phyloP scores from a whole-genome alignment of 2,888 invertebrate species.

The Molorchus minor region DNA sequence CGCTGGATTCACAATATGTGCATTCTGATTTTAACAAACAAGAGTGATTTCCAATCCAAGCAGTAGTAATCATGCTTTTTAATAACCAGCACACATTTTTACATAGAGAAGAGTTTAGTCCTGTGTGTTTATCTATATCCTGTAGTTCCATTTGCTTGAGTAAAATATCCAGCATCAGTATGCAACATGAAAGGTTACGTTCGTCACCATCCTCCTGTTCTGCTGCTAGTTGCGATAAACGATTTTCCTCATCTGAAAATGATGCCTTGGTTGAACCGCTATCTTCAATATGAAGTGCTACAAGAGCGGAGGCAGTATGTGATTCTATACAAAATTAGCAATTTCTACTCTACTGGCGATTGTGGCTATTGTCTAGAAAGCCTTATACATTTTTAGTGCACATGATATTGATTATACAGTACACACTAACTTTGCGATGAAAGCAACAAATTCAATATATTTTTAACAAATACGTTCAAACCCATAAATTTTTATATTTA shows the following conservation, averaged over 20 bases:
- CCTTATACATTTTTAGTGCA: too few relatives aligned
- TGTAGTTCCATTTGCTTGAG: conserved; percentile 94
- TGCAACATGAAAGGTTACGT: conserved; percentile 91
- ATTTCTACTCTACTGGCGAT: conserved; percentile 32
- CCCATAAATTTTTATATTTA: too few relatives aligned
- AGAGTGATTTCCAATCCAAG: conserved; percentile 74
- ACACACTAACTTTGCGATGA: too few relatives aligned
- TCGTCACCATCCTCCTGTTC: conserved; percentile 78
- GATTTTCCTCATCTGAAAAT: conserved; percentile 74
- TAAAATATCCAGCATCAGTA: conserved; percentile 94
- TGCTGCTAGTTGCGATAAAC: conserved; percentile 69
- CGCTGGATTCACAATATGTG: conserved; percentile 90
- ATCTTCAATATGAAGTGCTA: conserved; percentile 74
- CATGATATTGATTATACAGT: too few relatives aligned
- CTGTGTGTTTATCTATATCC: conserved; percentile 82
- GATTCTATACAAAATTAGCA: conserved; percentile 13
- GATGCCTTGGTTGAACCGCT: conserved; percentile 73
- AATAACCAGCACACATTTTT: conserved; percentile 78
- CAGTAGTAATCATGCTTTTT: conserved; percentile 78
- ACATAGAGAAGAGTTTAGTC: conserved; percentile 78
- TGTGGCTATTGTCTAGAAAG: conserved; percentile 28
- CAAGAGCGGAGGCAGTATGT: conserved; percentile 42
- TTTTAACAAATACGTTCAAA: too few relatives aligned
- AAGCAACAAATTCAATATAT: too few relatives aligned
- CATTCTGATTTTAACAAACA: conserved; percentile 78